Base-by-base conservation (phyloP, 2,888 invertebrate genomes). In the Chrysina gloriosa region DNA sequence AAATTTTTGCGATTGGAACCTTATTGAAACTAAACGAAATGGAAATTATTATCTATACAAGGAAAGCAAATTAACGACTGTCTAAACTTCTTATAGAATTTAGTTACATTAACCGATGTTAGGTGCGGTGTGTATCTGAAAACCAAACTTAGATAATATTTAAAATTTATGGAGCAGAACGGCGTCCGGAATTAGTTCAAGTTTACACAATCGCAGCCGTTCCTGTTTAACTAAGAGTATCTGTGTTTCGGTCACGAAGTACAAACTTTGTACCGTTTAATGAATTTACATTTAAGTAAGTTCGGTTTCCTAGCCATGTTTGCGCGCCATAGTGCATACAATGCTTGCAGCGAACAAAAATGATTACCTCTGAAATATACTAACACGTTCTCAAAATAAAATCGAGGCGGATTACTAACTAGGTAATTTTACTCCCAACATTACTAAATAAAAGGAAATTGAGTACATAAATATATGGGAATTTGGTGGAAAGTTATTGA, bases 161-260 rank as follows among this genome's bases (percentile, higher is more conserved):
- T 68, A 68, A 68, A 68, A 68, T 68, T 68, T 68, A 68, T 68
- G 64, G 54, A 34, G 54, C 45, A 47, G 61, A 61, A 50, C 66
- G 27, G 58, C 25, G 66, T 58, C 36, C 34, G 58, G 66, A 67
- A 67, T 67, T 67, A 67, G 61, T 61, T 67, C 66, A 67, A 67
- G 61, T 67, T 67, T 50, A 67, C 56, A 67, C 61, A 67, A 58
- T 58, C 58, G 58, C 66, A 31, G 42, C 45, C 42, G 42, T 56
- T 56, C 36, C 58, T 48, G 47, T 48, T 56, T 67, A 48, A 58
- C 58, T 50, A 45, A 48, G 45, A 45, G 61, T 67, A 67, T 67
- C 66, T 58, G 61, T 61, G 66, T 61, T 67, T 67, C 58, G 66
- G 66, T 67, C 66, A 67, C 66, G 66, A 34, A 67, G 58, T 48